Evolutionary conservation across 2,888 invertebrate species (phyloP).

Genomic region (Scaeva pyrastri): DNA sequence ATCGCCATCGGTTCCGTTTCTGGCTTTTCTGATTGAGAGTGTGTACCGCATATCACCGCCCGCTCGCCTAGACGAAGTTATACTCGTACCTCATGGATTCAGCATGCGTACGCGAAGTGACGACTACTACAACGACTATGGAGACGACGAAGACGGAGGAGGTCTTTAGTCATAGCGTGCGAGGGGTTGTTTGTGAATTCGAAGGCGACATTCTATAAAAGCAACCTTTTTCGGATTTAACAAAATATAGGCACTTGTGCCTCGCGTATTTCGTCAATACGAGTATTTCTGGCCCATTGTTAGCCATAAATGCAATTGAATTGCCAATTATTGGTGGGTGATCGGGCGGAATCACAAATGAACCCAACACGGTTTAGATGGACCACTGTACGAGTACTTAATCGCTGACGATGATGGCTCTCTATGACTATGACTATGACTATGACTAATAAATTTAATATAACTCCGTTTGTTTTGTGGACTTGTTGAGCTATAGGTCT

Average conservation of each 20-base stretch:
- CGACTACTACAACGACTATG: no score
- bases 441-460: slow-evolving; percentile 56
- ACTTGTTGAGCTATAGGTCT: background rate
- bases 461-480: slow-evolving; percentile 18
- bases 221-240: slow-evolving; percentile 48
- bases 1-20: slow-evolving; percentile 15
- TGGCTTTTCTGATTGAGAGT: slow-evolving; percentile 29
- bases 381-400: slow-evolving; percentile 29
- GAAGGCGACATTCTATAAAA: background rate
- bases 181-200: slow-evolving; percentile 45
- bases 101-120: slow-evolving; percentile 21
- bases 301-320: slow-evolving; percentile 71
- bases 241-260: slow-evolving; percentile 42
- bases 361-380: slow-evolving; percentile 29
- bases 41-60: background rate
- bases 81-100: slow-evolving; percentile 39
- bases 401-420: slow-evolving; percentile 22
- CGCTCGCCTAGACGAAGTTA: background rate
- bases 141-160: background rate
- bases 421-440: slow-evolving; percentile 32
- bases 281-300: slow-evolving; percentile 61
- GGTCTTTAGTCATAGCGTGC: background rate
- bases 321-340: slow-evolving; percentile 65
- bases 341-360: slow-evolving; percentile 66
- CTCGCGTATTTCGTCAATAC: slow-evolving; percentile 51